Percentiles rank a stretch among this genome's conserved stretches.
These are phyloP conservation scores for Tamandua tetradactyla DNA, from an alignment of 2,797 vertebrate genomes.

Conservation along the genomic window DNA sequence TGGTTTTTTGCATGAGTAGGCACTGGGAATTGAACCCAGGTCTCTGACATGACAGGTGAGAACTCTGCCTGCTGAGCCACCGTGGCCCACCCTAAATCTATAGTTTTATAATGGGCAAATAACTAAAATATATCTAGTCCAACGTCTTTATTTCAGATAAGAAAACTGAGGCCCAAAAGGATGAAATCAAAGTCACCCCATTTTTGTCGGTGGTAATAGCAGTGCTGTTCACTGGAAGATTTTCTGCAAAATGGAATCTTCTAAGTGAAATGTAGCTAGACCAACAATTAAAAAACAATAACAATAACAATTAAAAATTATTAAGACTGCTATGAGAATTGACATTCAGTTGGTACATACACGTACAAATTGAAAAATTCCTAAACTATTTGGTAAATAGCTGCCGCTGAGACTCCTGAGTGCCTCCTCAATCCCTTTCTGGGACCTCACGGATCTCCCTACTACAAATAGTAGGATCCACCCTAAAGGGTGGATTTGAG, in stretches of 20 bases:
- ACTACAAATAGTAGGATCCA: not conserved
- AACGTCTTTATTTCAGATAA: slow-evolving; percentile 51
- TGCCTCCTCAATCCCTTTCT: not conserved
- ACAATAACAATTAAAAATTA: slow-evolving; percentile 23
- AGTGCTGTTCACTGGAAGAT: not conserved
- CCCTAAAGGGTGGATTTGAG: slow-evolving; percentile 53
- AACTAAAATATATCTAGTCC: slow-evolving; percentile 40
- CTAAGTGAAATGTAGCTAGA: slow-evolving; percentile 12
- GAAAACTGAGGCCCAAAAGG: slow-evolving; percentile 24
- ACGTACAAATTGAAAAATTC: slow-evolving; percentile 11
- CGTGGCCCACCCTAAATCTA: too few relatives aligned
- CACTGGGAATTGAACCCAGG: too few relatives aligned
- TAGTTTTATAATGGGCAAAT: slow-evolving; percentile 51
- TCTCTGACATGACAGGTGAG: too few relatives aligned
- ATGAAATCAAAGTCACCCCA: slow-evolving; percentile 17
- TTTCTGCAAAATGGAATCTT: slow-evolving; percentile 24
- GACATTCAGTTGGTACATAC: not conserved
- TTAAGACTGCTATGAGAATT: slow-evolving; percentile 26
- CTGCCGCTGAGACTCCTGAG: not conserved
- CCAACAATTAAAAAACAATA: slow-evolving; percentile 8
- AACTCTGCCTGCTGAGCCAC: too few relatives aligned
- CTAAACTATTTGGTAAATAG: slow-evolving; percentile 25
- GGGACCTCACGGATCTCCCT: not conserved
- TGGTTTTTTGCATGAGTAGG: too few relatives aligned
- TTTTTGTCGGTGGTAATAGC: slow-evolving; percentile 1